Percentiles rank a stretch among this genome's conserved stretches.
Evolutionary conservation across 1,140 invertebrate genomes (phyloP).

Genomic region (Megalonaias nervosa): DNA sequence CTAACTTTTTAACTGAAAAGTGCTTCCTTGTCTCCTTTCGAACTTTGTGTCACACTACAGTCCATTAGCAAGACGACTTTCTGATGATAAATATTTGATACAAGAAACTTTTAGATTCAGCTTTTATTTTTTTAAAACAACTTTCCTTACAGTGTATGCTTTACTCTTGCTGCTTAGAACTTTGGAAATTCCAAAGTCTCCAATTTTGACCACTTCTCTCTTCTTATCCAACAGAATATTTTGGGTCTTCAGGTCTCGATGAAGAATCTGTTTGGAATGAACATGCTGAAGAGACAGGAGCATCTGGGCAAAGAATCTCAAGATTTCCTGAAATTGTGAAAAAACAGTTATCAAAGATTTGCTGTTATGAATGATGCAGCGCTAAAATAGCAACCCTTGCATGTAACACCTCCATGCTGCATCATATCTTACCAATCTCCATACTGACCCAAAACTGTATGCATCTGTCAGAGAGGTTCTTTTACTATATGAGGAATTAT

Average conservation of each 20-base stretch:
- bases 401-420: too few relatives aligned
- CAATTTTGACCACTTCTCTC: constrained; percentile 69
- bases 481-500: too few relatives aligned
- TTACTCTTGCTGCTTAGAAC: constrained; percentile 74
- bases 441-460: too few relatives aligned
- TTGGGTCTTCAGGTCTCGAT: constrained; percentile 71
- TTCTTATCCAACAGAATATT: constrained; percentile 71
- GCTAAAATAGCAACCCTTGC: not conserved
- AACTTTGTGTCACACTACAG: too few relatives aligned
- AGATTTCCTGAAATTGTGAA: constrained; percentile 62
- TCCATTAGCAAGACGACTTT: too few relatives aligned
- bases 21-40: too few relatives aligned
- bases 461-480: too few relatives aligned
- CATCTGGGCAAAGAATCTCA: constrained; percentile 70
- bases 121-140: not conserved
- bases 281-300: constrained; percentile 71
- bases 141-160: constrained; percentile 75
- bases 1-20: too few relatives aligned
- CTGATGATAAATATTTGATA: too few relatives aligned
- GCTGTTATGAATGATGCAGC: not conserved
- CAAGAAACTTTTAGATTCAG: not conserved
- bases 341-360: not conserved
- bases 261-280: constrained; percentile 71
- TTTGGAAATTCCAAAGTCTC: constrained; percentile 73
- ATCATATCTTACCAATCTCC: too few relatives aligned